Percentiles rank a stretch among this genome's conserved stretches.
These are phyloP conservation scores for Germaria angustata DNA, from an alignment of 2,888 invertebrate species.

Conservation along the genomic window DNA sequence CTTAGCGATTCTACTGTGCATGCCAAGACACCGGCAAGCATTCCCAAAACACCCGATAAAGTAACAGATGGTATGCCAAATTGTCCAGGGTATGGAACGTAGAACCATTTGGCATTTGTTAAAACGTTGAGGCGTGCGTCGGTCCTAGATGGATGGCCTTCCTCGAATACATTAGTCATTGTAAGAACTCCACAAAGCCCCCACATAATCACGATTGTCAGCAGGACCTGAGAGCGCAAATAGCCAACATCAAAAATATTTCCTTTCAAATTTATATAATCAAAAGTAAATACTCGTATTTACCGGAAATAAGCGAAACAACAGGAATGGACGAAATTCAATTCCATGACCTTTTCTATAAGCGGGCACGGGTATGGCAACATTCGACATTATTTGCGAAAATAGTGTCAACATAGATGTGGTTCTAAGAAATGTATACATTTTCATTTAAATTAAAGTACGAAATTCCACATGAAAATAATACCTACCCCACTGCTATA, in stretches of 20 bases:
- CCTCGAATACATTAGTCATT: constrained; percentile 83
- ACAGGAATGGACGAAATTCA: constrained; percentile 83
- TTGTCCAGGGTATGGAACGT: constrained; percentile 90
- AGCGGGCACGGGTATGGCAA: constrained; percentile 83
- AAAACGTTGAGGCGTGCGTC: constrained; percentile 87
- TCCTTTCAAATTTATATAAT: too few species aligned
- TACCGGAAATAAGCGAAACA: constrained; percentile 91
- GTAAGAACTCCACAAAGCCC: constrained; percentile 87
- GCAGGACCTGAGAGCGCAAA: constrained; percentile 82
- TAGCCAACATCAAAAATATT: neutral
- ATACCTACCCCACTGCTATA: constrained; percentile 86
- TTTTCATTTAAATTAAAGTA: neutral
- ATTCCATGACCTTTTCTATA: constrained; percentile 83
- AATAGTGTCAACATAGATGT: constrained; percentile 88
- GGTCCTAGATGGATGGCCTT: constrained; percentile 86
- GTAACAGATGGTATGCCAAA: constrained; percentile 89
- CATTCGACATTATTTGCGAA: constrained; percentile 88
- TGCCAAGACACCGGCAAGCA: constrained; percentile 88
- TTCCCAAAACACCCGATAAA: constrained; percentile 85
- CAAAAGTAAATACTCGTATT: constrained; percentile 71
- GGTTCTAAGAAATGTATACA: constrained; percentile 83
- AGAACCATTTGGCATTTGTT: constrained; percentile 88
- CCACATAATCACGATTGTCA: constrained; percentile 90
- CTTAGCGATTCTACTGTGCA: constrained; percentile 92
- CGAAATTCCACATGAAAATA: neutral